Evolutionary conservation across 2,888 invertebrate genomes (phyloP), one percentile per base, ranked within the genome.

Genomic region (Seladonia tumulorum): DNA sequence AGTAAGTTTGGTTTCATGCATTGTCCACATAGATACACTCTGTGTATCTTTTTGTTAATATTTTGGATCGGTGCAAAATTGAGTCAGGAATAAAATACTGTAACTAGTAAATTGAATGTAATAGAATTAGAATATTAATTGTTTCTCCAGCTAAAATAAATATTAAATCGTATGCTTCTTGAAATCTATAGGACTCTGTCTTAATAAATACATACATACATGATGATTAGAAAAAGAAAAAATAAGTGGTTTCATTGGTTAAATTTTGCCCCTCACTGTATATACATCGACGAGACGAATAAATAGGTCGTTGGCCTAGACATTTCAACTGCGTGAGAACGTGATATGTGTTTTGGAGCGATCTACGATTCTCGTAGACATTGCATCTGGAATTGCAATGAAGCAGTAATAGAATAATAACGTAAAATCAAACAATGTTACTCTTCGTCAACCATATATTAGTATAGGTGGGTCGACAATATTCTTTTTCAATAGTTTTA

Each of bases 261-360:
- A 8, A 53, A 53, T 53, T 53, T 22, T 53, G 2, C 8, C 8
- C 22, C 22, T 22, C 49, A 2, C 22, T 22, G 49, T 53, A 5
- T 18, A 35, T 66, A 66, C 16, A 66, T 66, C 66, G 12, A 22
- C 22, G 68, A n/a, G 22, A 68, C 12, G 22, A 39, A 39, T n/a
- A 68, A 42, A 68, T 68, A 22, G 68, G 68, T 68, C 42, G 2
- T 68, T 68, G 68, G 39, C 39, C 68, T 73, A 73, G 68, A 68
- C 68, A 68, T 68, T 68, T 68, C 68, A 68, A 22, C 42, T 68
- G 39, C 35, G 5, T 22, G 68, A n/a, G 68, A 39, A 68, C 22
- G 68, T 68, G 39, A n/a, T 68, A 39, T 68, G 35, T n/a, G 42
- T 68, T 68, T 68, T 68, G 42, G n/a, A 39, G 68, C n/a, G 42